These are phyloP conservation scores for Marmota flaviventris DNA, from an alignment of 2,113 vertebrate genomes.

Conservation along the genomic window DNA sequence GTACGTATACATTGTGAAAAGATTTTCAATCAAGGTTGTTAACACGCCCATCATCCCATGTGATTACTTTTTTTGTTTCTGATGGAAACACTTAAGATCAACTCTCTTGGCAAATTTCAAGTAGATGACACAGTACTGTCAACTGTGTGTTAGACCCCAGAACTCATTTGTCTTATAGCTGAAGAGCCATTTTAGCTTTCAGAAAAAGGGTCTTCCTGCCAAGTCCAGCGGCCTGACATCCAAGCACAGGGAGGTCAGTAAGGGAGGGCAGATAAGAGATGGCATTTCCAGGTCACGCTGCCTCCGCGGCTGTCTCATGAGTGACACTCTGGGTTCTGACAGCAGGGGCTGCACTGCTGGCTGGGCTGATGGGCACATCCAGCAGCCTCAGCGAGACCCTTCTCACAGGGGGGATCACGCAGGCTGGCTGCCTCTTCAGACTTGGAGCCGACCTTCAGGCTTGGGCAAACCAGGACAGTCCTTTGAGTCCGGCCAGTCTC, in stretches of 20 bases:
- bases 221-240: background rate
- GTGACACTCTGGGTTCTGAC: background rate
- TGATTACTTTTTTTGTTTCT: background rate
- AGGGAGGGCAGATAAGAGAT: background rate
- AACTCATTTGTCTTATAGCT: background rate
- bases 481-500: background rate
- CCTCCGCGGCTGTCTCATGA: background rate
- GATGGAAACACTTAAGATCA: background rate
- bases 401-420: accelerated
- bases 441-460: background rate
- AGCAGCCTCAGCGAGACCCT: background rate
- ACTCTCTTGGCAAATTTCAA: background rate
- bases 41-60: background rate
- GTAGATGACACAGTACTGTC: background rate
- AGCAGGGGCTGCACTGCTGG: background rate
- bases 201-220: conserved; percentile 16
- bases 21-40: background rate
- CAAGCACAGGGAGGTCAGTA: background rate
- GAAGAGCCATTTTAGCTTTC: conserved; percentile 21
- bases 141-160: background rate
- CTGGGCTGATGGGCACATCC: no score
- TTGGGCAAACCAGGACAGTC: background rate
- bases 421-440: background rate
- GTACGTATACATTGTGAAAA: background rate
- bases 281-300: conserved; percentile 39